Conservation (phyloP, 1,140 invertebrate genomes). For the Pissodes strobi region DNA sequence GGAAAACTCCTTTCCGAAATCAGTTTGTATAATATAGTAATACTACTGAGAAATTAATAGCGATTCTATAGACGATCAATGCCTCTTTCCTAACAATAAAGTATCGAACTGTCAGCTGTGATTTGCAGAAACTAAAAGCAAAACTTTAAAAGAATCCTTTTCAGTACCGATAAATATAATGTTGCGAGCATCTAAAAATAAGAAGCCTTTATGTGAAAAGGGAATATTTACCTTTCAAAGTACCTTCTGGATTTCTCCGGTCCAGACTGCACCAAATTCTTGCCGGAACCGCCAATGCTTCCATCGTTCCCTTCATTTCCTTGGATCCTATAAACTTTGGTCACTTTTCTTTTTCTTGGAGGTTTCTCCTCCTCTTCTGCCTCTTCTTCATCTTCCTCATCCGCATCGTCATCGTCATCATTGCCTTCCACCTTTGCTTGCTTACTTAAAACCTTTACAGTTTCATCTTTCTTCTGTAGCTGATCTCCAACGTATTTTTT, state of each 20-base stretch:
- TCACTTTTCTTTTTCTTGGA: not conserved
- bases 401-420: not conserved
- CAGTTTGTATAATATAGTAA: no score
- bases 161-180: no score
- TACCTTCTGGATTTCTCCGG: not conserved
- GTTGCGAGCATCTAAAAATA: no score
- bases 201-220: no score
- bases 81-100: no score
- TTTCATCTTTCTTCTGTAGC: conserved; percentile 8
- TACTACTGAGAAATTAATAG: no score
- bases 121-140: no score
- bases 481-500: conserved; percentile 11
- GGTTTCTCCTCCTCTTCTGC: not conserved
- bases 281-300: not conserved
- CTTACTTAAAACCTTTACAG: not conserved
- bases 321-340: not conserved
- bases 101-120: no score
- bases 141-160: no score
- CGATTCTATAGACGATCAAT: no score
- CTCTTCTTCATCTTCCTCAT: not conserved
- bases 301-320: not conserved
- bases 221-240: not conserved
- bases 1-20: no score
- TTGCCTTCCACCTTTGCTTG: not conserved
- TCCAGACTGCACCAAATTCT: not conserved